A percentile compares a stretch with the other conserved stretches of the same genome.
Evolutionary conservation across 2,797 vertebrate species (phyloP).

Genomic region (Nannoperca obscura): DNA sequence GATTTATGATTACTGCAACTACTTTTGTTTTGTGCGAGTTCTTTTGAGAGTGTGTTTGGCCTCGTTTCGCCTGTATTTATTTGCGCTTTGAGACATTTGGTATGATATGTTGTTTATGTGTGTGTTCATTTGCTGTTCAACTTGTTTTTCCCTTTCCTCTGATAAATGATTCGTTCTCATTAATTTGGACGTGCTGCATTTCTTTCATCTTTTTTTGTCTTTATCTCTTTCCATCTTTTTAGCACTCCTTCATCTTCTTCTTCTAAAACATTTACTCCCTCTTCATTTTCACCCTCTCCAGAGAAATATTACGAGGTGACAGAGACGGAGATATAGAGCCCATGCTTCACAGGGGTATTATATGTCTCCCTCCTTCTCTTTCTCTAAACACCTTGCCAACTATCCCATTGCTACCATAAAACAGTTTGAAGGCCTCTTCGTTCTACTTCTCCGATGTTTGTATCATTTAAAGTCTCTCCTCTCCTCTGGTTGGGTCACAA

Average conservation of each 20-base stretch:
- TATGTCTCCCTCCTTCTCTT: constrained; percentile 31
- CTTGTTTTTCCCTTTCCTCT: constrained; percentile 30
- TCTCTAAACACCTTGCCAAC: constrained; percentile 50
- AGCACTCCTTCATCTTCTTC: background rate
- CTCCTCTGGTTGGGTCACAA: constrained; percentile 7
- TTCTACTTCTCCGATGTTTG: constrained; percentile 22
- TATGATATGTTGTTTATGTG: constrained; percentile 15
- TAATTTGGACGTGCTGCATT: background rate
- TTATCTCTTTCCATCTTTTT: background rate
- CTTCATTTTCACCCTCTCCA: constrained; percentile 7
- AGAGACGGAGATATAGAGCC: constrained; percentile 32
- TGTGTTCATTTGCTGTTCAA: constrained; percentile 13
- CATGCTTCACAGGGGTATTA: constrained; percentile 48
- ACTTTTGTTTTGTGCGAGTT: constrained; percentile 24
- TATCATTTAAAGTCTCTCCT: constrained; percentile 50
- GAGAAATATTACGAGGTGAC: constrained; percentile 43
- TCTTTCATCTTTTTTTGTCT: constrained; percentile 8
- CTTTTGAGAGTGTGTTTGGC: background rate
- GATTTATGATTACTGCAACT: constrained; percentile 44
- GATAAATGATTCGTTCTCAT: background rate
- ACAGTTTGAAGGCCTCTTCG: constrained; percentile 32
- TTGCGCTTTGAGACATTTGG: constrained; percentile 30
- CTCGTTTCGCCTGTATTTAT: constrained; percentile 33
- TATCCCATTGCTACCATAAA: constrained; percentile 41
- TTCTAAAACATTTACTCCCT: constrained; percentile 35